Base-by-base conservation (phyloP, 64 coral and sea anemone species). In the Catalaphyllia jardinei region DNA sequence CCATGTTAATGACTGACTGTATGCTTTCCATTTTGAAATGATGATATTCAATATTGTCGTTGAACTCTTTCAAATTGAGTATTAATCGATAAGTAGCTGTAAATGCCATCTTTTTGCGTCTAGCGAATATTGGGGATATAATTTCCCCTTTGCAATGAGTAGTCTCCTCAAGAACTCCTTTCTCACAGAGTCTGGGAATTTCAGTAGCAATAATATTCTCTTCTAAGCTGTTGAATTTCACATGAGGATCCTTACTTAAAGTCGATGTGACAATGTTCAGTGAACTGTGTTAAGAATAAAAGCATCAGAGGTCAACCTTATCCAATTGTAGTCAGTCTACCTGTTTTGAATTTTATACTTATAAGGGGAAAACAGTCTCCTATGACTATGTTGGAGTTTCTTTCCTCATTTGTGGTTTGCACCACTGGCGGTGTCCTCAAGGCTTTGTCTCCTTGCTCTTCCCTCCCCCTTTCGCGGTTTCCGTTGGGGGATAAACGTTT, bases 91-190 rank as follows among this genome's bases (percentile, higher is more conserved):
- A n/a, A n/a, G n/a, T n/a, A n/a, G n/a, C n/a, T n/a, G 65, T 87
- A 57, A 35, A 67, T 87, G 71, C 84, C 84, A 72, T 87, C 78
- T 87, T 73, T 71, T 87, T 87, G 50, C 29, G 84, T 72, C 84
- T 87, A 39, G 19, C 46, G 33, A 87, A 54, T 29, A 73, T 87
- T 16, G 84, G 84, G 38, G 39, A 86, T 69, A 86, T 86, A 86
- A 86, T 71, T 69, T 86, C 82, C 59, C 67, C 33, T 35, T 71
- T 42, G 84, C 84, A 87, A 3, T 64, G 65, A 22, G 71, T 69
- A 54, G 30, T 69, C 12, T 28, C 31, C 71, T 87, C 67, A 49
- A 87, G 29, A 29, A 87, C 46, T 29, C 67, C 84, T 87, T 87
- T 73, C 65, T 18, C 42, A 72, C 62, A 52, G 60, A 87, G 65